Conservation (phyloP, 1,140 invertebrate genomes). For the Heliconius nattereri region DNA sequence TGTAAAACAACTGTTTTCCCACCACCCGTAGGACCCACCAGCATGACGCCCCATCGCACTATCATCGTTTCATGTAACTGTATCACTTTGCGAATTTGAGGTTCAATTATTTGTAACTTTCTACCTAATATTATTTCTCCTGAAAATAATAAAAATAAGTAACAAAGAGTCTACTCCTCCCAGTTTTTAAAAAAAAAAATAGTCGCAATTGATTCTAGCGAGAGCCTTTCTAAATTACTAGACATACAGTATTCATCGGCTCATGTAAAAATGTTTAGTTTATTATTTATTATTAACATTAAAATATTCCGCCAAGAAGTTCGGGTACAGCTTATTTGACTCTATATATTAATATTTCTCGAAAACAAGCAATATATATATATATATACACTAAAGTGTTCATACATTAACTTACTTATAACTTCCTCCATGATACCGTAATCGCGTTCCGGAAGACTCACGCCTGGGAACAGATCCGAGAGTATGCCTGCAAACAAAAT, state of each 20-base stretch:
- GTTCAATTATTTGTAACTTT: conserved; percentile 83
- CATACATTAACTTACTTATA: conserved; percentile 70
- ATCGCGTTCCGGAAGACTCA: conserved; percentile 89
- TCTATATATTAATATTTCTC: background rate
- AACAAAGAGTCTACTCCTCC: background rate
- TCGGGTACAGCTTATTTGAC: too few species aligned
- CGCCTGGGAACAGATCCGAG: conserved; percentile 93
- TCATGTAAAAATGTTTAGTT: too few species aligned
- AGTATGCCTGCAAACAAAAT: conserved; percentile 93
- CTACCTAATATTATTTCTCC: conserved; percentile 66
- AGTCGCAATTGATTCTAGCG: too few species aligned
- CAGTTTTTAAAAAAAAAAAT: too few species aligned
- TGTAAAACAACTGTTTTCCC: conserved; percentile 89
- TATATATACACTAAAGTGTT: background rate
- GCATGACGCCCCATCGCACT: conserved; percentile 96
- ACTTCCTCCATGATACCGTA: conserved; percentile 87
- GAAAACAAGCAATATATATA: background rate
- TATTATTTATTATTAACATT: too few species aligned
- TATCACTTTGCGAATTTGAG: conserved; percentile 89
- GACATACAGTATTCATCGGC: too few species aligned
- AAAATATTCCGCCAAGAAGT: too few species aligned
- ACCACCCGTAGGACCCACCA: conserved; percentile 93
- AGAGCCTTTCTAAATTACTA: too few species aligned
- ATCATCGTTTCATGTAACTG: conserved; percentile 96
- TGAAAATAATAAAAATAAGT: conserved; percentile 20